These are phyloP conservation scores for Dipodomys spectabilis DNA, from an alignment of 2,113 vertebrate genomes.

Conservation along the genomic window DNA sequence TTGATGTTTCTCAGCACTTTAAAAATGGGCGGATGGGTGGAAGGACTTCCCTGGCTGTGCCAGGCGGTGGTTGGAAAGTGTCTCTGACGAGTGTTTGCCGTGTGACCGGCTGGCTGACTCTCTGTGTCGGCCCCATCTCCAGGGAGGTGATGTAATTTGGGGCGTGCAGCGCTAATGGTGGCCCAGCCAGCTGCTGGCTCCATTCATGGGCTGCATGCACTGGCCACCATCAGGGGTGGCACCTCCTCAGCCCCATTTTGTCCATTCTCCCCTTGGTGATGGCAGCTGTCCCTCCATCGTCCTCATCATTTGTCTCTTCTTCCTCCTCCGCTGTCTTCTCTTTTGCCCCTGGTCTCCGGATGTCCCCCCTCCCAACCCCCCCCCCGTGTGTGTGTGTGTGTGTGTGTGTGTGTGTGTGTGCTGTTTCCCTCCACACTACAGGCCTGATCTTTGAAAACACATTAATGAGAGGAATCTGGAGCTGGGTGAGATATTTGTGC, in stretches of 20 bases:
- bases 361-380: not conserved
- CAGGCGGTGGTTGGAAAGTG: not conserved
- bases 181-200: slow-evolving; percentile 2
- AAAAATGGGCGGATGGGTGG: not conserved
- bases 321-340: not conserved
- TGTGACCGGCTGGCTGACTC: slow-evolving; percentile 54
- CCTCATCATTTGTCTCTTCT: not conserved
- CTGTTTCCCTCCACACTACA: not conserved
- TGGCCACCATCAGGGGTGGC: not conserved
- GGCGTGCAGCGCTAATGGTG: not conserved
- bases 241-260: not conserved
- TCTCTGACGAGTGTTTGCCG: slow-evolving; percentile 34
- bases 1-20: not conserved
- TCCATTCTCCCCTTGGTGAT: not conserved
- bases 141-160: slow-evolving; percentile 59
- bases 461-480: not conserved
- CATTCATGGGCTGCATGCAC: not conserved
- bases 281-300: not conserved
- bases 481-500: not conserved
- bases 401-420: not conserved
- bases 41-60: slow-evolving; percentile 34
- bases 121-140: not conserved
- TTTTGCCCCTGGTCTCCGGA: not conserved
- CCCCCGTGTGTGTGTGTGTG: not conserved
- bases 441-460: not conserved